Evolutionary conservation across 2,797 vertebrate genomes (phyloP).

Genomic region (Corythornis leucogaster): DNA sequence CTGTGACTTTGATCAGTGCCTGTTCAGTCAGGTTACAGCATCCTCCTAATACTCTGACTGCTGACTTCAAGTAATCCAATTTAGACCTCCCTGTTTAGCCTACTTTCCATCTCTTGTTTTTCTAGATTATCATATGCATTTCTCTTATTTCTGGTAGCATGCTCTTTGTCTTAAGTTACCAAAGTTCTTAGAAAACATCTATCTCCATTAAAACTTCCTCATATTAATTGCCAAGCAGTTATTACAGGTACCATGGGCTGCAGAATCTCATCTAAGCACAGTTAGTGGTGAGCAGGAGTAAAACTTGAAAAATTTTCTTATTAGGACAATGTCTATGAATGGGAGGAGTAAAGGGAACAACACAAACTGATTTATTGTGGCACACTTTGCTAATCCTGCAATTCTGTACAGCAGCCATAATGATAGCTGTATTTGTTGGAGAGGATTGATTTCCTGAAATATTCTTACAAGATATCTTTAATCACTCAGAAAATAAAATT

Average conservation of each 20-base stretch:
- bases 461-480: neutral
- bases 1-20: conserved; percentile 11
- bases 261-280: neutral
- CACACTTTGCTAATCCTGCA: neutral
- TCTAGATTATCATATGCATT: neutral
- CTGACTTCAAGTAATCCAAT: neutral
- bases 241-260: neutral
- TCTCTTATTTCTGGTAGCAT: neutral
- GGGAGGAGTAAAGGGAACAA: neutral
- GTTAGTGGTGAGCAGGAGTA: neutral
- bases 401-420: neutral
- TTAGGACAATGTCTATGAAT: neutral
- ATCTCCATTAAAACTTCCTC: neutral
- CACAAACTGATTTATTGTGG: neutral
- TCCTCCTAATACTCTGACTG: neutral
- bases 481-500: neutral
- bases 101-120: neutral
- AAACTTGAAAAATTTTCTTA: neutral
- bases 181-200: neutral
- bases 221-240: neutral
- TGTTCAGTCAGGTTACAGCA: neutral
- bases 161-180: neutral
- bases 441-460: neutral
- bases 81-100: neutral
- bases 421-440: neutral